Evolutionary conservation across 2,113 vertebrate genomes (phyloP).

Genomic region (Dromas ardeola): DNA sequence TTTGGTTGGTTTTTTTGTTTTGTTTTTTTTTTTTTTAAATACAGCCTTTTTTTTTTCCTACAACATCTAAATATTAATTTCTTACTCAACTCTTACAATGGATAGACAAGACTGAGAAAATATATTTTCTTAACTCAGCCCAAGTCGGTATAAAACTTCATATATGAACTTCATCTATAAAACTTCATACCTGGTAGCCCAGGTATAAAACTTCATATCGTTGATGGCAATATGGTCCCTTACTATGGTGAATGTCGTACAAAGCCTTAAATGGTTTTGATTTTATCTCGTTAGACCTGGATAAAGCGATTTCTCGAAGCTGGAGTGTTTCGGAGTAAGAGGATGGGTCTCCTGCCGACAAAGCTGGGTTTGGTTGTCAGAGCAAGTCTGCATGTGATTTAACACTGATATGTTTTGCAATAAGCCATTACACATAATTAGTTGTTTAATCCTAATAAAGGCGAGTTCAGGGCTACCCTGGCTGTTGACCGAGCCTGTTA

Average conservation of each 20-base stretch:
- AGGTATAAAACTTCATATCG: neutral
- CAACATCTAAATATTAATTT: too few species aligned
- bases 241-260: neutral
- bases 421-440: neutral
- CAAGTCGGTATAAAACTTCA: neutral
- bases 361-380: neutral
- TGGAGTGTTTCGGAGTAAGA: neutral
- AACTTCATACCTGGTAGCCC: neutral
- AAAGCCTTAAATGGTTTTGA: neutral
- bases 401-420: neutral
- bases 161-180: neutral
- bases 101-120: neutral
- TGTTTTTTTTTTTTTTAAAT: neutral
- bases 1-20: neutral
- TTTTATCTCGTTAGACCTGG: neutral
- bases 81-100: neutral
- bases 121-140: neutral
- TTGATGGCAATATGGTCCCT: neutral
- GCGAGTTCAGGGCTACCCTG: neutral
- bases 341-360: neutral
- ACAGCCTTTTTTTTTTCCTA: neutral
- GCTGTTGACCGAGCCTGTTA: neutral
- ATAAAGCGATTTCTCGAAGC: neutral
- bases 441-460: neutral
- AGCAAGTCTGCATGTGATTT: neutral